Evolutionary conservation across 2,113 vertebrate species (phyloP), one percentile per base, ranked within the genome.

Genomic region (Oxyura jamaicensis): DNA sequence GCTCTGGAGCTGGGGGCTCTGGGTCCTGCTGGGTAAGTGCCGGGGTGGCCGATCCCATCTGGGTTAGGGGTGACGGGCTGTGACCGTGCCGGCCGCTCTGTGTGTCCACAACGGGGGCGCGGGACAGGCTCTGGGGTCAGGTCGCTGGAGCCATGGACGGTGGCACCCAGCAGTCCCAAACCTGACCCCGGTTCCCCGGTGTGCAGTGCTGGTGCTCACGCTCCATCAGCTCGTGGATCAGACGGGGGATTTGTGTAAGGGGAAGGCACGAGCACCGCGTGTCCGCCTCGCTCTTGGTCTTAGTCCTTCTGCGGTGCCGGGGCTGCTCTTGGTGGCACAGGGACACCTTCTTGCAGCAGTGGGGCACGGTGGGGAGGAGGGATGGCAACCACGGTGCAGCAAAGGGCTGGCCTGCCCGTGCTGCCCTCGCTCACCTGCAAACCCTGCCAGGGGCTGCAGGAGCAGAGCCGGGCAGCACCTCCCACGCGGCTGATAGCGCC

Each of bases 21-120:
- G 94, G 69, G 20, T 89, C 42, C 77, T 97, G 48, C 26, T 89
- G 72, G 96, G 96, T 97, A 68, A 91, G 96, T 88, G 48, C 48
- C 21, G 3, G 0, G 72, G 42, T 36, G 56, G 17, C 41, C 1
- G 7, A 33, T 29, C 8, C 25, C 29, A 0, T 15, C 53, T 26
- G 35, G 62, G 73, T 9, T 36, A 33, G 2, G 11, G 50, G 56
- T 11, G 22, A 17, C 0, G 22, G 65, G 87, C 63, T 94, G 36
- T 2, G 0, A 26, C 15, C 8, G 13, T 29, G 25, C 52, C 26
- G 28, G 52, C 52, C 8, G 26, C 52, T 53, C 52, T 28, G 52
- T 26, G 14, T 28, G 26, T 29, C 52, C 52, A 53, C 13, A 53
- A 28, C 26, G 8, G 13, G 26, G 52, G 13, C 7, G 25, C 13